Conservation (phyloP, 1,140 invertebrate species). For the Drosophila subpulchrella region DNA sequence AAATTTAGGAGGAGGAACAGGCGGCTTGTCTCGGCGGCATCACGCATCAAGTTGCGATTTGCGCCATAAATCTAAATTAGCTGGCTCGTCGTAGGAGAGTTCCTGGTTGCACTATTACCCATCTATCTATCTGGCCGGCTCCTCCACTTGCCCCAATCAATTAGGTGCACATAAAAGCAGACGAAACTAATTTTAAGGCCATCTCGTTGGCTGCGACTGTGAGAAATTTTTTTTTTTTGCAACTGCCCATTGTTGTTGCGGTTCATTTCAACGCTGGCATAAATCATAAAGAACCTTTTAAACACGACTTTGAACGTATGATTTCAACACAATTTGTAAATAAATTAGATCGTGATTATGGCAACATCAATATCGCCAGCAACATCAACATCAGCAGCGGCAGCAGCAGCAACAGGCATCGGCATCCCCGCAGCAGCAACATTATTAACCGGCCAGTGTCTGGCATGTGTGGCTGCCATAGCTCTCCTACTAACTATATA, state of each 20-base stretch:
- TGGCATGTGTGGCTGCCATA: constrained; percentile 67
- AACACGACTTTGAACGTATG: constrained; percentile 80
- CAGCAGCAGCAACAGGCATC: constrained; percentile 20
- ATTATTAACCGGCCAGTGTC: constrained; percentile 71
- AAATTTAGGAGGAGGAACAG: constrained; percentile 23
- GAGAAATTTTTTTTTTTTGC: constrained; percentile 61
- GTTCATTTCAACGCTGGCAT: constrained; percentile 71
- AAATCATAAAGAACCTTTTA: constrained; percentile 78
- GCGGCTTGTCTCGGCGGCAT: constrained; percentile 51
- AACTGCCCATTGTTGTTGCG: constrained; percentile 37
- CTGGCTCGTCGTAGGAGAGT: constrained; percentile 35
- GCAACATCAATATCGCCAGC: constrained; percentile 78
- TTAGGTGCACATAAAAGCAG: constrained; percentile 49
- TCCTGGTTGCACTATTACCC: constrained; percentile 41
- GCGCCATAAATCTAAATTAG: constrained; percentile 82
- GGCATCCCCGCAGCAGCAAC: constrained; percentile 55
- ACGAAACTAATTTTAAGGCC: constrained; percentile 43
- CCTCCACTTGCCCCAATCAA: constrained; percentile 63
- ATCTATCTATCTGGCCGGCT: background rate
- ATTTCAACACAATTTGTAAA: constrained; percentile 83
- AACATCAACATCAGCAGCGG: constrained; percentile 38
- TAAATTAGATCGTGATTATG: constrained; percentile 83
- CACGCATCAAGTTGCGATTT: constrained; percentile 74
- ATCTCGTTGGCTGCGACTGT: constrained; percentile 46
- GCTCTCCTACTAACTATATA: constrained; percentile 72